phyloP scores from a whole-genome alignment of 2,113 vertebrate genomes.

The Pithys albifrons region DNA sequence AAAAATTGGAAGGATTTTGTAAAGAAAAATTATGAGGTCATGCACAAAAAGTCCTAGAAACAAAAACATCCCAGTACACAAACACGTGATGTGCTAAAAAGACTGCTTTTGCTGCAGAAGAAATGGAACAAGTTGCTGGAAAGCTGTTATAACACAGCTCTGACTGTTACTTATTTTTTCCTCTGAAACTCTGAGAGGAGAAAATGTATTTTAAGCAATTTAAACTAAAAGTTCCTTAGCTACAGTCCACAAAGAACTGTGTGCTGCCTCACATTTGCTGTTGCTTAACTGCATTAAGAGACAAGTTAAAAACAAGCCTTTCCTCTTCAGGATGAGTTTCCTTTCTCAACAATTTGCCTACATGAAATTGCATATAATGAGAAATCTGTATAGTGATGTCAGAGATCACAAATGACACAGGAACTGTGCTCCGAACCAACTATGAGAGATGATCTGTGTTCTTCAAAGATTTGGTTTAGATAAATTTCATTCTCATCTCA shows the following conservation, averaged over 20 bases:
- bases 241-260: background rate
- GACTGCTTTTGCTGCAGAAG: background rate
- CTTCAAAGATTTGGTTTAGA: background rate
- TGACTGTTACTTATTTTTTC: background rate
- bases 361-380: background rate
- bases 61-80: conserved; percentile 47
- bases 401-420: background rate
- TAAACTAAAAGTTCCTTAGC: background rate
- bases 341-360: background rate
- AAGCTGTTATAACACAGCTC: background rate
- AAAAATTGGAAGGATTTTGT: background rate
- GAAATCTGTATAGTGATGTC: background rate
- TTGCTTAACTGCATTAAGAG: background rate
- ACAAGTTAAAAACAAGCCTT: background rate
- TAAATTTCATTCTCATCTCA: background rate
- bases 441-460: background rate
- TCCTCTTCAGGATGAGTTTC: background rate
- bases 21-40: conserved; percentile 21
- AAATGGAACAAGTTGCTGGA: background rate
- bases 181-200: background rate
- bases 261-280: background rate
- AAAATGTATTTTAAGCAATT: background rate
- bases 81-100: background rate
- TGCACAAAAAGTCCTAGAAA: conserved; percentile 23
- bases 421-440: background rate